phyloP scores from a whole-genome alignment of 2,888 invertebrate genomes.

The Sialis fuliginosa region DNA sequence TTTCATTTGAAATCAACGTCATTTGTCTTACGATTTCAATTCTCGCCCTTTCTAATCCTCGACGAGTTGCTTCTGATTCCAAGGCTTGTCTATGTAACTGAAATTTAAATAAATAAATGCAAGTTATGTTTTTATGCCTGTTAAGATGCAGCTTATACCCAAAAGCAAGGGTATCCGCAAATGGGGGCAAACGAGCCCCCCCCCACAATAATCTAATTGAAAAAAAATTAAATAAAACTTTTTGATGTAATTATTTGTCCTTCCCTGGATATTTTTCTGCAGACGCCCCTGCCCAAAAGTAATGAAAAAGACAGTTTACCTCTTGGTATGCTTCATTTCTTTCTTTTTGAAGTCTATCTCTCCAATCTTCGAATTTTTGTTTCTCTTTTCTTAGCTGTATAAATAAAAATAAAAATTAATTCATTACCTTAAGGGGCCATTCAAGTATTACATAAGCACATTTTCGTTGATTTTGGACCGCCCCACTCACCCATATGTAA shows the following conservation, averaged over 20 bases:
- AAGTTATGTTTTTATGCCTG: too few relatives aligned
- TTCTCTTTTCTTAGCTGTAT: conserved; percentile 28
- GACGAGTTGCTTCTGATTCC: conserved; percentile 34
- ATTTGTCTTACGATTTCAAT: conserved; percentile 39
- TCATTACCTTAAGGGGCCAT: too few relatives aligned
- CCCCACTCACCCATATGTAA: too few relatives aligned
- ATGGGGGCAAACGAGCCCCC: background rate
- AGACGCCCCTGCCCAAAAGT: background rate
- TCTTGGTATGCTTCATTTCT: conserved; percentile 27
- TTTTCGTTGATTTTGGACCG: too few relatives aligned
- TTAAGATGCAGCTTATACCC: too few relatives aligned
- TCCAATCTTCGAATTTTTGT: conserved; percentile 27
- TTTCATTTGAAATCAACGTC: conserved; percentile 35
- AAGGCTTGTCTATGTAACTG: conserved; percentile 35
- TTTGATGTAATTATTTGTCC: too few relatives aligned
- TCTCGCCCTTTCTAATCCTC: conserved; percentile 34
- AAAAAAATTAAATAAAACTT: too few relatives aligned
- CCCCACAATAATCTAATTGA: too few relatives aligned
- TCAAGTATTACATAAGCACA: too few relatives aligned
- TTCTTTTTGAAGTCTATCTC: conserved; percentile 27
- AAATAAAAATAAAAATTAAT: conserved; percentile 7
- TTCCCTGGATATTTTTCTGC: background rate
- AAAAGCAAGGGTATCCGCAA: too few relatives aligned
- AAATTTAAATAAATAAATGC: conserved; percentile 2
- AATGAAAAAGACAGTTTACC: conserved; percentile 17